phyloP scores from a whole-genome alignment of 1,140 invertebrate species.

The Thaumatotibia leucotreta region DNA sequence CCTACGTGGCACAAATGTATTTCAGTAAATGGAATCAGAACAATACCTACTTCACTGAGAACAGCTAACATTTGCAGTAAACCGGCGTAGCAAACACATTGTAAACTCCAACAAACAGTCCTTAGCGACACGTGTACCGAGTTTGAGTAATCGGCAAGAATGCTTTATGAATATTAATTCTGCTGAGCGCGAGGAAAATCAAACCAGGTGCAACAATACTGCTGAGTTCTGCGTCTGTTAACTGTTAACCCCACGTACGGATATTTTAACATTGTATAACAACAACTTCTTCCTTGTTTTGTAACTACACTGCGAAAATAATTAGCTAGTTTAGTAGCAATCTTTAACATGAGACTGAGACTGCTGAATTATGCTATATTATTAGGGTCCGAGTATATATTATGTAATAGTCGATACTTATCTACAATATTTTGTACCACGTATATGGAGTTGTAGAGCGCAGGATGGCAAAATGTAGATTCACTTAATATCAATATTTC shows the following conservation, averaged over 20 bases:
- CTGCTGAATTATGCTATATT: too few relatives aligned
- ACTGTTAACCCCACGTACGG: background rate
- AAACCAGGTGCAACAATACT: slow-evolving; percentile 4
- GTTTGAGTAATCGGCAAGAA: slow-evolving; percentile 43
- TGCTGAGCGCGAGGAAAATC: slow-evolving; percentile 15
- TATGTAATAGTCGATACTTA: too few relatives aligned
- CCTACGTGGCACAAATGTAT: background rate
- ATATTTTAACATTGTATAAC: background rate
- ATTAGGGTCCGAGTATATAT: too few relatives aligned
- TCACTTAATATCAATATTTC: too few relatives aligned
- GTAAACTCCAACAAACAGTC: slow-evolving; percentile 43
- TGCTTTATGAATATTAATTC: slow-evolving; percentile 50
- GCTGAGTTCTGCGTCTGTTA: background rate
- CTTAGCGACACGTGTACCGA: slow-evolving; percentile 36
- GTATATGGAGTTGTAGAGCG: too few relatives aligned
- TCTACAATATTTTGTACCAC: too few relatives aligned
- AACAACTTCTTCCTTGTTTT: too few relatives aligned
- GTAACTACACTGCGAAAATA: too few relatives aligned
- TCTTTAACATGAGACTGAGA: too few relatives aligned
- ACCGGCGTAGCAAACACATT: slow-evolving; percentile 43
- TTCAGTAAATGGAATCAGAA: slow-evolving; percentile 39
- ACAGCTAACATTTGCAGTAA: slow-evolving; percentile 34
- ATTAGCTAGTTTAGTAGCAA: too few relatives aligned
- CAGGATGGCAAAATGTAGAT: too few relatives aligned
- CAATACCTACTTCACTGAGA: slow-evolving; percentile 51